phyloP scores from a whole-genome alignment of 2,113 vertebrate genomes.

The Chaetodon trifascialis region DNA sequence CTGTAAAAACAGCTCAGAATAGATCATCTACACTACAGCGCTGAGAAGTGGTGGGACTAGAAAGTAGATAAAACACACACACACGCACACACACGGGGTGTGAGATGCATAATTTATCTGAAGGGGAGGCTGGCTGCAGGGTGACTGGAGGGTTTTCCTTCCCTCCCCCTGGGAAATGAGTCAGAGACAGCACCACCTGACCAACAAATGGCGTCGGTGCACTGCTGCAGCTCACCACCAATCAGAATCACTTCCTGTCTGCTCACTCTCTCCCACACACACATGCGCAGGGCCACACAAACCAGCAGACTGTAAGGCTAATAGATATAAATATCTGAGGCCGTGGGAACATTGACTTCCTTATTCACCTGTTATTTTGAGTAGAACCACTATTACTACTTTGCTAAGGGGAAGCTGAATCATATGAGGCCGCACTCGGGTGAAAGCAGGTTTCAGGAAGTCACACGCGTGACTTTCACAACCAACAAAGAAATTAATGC shows the following conservation, averaged over 20 bases:
- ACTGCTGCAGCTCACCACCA: slow-evolving; percentile 42
- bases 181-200: slow-evolving; percentile 57
- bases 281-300: not conserved
- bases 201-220: not conserved
- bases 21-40: slow-evolving; percentile 5
- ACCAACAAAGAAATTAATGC: not conserved
- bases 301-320: not conserved
- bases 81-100: not conserved
- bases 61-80: slow-evolving; percentile 23
- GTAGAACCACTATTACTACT: not conserved
- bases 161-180: slow-evolving; percentile 46
- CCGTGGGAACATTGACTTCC: slow-evolving; percentile 36
- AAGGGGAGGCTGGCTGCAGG: slow-evolving; percentile 13
- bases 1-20: slow-evolving; percentile 20
- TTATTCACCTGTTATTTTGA: slow-evolving; percentile 26
- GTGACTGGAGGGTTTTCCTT: slow-evolving; percentile 56
- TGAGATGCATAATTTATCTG: slow-evolving; percentile 32
- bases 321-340: slow-evolving; percentile 29
- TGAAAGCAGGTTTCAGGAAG: not conserved
- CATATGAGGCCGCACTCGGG: not conserved
- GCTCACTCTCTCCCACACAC: not conserved
- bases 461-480: not conserved
- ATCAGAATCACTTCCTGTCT: slow-evolving; percentile 56
- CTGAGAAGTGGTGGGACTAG: not conserved
- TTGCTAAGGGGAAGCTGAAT: not conserved